These are phyloP conservation scores for Malthinus flaveolus DNA, from an alignment of 2,888 invertebrate genomes.

Conservation along the genomic window DNA sequence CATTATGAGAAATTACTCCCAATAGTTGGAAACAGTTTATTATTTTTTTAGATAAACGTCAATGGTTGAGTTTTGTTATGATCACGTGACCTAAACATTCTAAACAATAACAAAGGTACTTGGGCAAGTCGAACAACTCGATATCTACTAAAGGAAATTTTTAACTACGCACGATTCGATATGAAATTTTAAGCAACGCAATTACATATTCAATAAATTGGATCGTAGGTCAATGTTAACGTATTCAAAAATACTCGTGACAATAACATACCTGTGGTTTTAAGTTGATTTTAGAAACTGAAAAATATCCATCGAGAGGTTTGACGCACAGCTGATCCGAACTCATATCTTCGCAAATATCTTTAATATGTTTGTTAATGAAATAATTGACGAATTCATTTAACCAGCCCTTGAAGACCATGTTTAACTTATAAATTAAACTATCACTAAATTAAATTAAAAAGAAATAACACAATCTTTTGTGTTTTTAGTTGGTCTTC, in stretches of 20 bases:
- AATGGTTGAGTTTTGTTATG: slow-evolving; percentile 1
- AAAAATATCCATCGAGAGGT: too few species aligned
- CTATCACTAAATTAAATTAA: not conserved
- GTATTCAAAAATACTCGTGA: slow-evolving; percentile 15
- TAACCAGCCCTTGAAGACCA: too few species aligned
- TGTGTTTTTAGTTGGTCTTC: not conserved
- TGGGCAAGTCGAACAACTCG: not conserved
- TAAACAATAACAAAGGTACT: slow-evolving; percentile 22
- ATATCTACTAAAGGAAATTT: too few species aligned
- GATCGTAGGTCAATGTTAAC: slow-evolving; percentile 32
- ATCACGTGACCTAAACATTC: slow-evolving; percentile 28
- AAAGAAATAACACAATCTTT: not conserved
- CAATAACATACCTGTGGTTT: not conserved
- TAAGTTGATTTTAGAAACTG: not conserved
- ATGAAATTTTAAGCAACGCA: slow-evolving; percentile 16
- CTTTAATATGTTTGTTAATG: too few species aligned
- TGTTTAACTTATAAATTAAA: not conserved
- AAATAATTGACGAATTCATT: too few species aligned
- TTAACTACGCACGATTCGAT: slow-evolving; percentile 8
- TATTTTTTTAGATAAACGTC: too few species aligned
- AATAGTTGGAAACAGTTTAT: too few species aligned
- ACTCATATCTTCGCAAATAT: too few species aligned
- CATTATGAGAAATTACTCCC: too few species aligned
- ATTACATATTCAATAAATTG: slow-evolving; percentile 7
- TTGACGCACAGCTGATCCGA: too few species aligned